phyloP scores from a whole-genome alignment of 2,113 vertebrate genomes.

The Stegastes partitus region DNA sequence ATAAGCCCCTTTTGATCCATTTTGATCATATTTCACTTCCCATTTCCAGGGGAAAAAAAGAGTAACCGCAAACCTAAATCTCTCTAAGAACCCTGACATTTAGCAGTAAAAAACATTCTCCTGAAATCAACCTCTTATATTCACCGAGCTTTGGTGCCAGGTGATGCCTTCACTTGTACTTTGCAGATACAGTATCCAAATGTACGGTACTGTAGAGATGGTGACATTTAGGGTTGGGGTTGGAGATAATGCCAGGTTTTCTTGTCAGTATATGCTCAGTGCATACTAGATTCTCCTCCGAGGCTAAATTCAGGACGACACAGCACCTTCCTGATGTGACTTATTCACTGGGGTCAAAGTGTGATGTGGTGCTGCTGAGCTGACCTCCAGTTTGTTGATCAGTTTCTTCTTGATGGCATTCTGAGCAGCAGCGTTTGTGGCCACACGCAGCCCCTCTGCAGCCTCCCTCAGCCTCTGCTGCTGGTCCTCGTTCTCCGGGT shows the following conservation, averaged over 20 bases:
- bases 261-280: not conserved
- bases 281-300: not conserved
- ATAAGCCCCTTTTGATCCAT: not conserved
- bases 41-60: conserved; percentile 1
- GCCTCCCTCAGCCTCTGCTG: conserved; percentile 96
- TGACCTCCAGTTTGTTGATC: conserved; percentile 95
- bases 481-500: conserved; percentile 97
- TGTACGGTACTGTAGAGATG: not conserved
- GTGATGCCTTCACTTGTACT: not conserved
- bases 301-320: not conserved
- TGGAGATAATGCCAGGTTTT: not conserved
- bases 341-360: not conserved
- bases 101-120: not conserved
- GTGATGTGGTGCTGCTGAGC: conserved; percentile 62
- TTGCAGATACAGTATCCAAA: not conserved
- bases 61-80: not conserved
- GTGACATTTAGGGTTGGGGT: conserved; percentile 13
- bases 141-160: not conserved
- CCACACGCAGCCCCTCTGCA: conserved; percentile 94
- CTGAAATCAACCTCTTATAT: conserved; percentile 9
- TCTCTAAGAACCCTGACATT: conserved; percentile 6
- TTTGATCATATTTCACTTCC: not conserved
- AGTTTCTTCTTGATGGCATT: conserved; percentile 99
- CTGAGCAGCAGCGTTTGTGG: conserved; percentile 97
- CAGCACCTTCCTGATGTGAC: not conserved